These are phyloP conservation scores for Madoqua kirkii DNA, from an alignment of 2,113 vertebrate genomes.

Conservation along the genomic window DNA sequence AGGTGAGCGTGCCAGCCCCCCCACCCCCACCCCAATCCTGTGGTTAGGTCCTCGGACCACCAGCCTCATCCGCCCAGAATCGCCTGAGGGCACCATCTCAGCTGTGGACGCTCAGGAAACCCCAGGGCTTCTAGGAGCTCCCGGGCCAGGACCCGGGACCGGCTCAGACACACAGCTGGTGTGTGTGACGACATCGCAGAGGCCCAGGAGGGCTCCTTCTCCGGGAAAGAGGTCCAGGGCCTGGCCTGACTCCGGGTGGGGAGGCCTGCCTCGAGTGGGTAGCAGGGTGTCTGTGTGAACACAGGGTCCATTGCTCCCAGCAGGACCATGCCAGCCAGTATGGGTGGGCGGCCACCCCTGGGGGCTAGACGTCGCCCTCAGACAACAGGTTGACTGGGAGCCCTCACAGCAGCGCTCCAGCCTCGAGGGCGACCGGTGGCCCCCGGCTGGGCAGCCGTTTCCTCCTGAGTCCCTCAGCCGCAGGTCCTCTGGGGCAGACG, in stretches of 20 bases:
- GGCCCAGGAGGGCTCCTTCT: background rate
- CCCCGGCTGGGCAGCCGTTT: accelerated
- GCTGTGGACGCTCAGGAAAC: background rate
- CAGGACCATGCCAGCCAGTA: background rate
- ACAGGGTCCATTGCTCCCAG: accelerated
- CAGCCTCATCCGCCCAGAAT: background rate
- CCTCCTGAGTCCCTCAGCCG: background rate
- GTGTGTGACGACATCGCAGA: background rate
- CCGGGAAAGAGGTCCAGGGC: background rate
- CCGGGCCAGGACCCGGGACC: background rate
- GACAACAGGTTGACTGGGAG: background rate
- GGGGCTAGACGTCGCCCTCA: background rate
- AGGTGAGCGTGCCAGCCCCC: background rate
- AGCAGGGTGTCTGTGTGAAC: background rate
- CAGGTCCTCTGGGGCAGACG: background rate
- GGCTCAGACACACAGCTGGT: background rate
- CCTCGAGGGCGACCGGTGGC: accelerated
- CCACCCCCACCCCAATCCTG: background rate
- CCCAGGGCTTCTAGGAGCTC: background rate
- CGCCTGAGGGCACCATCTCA: background rate
- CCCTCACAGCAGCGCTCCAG: background rate
- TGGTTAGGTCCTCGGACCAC: background rate
- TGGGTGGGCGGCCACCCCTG: no score
- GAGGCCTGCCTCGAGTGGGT: background rate
- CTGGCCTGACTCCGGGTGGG: background rate